These are phyloP conservation scores for Diglossa cyanea DNA, from an alignment of 2,797 vertebrate genomes.

Conservation along the genomic window DNA sequence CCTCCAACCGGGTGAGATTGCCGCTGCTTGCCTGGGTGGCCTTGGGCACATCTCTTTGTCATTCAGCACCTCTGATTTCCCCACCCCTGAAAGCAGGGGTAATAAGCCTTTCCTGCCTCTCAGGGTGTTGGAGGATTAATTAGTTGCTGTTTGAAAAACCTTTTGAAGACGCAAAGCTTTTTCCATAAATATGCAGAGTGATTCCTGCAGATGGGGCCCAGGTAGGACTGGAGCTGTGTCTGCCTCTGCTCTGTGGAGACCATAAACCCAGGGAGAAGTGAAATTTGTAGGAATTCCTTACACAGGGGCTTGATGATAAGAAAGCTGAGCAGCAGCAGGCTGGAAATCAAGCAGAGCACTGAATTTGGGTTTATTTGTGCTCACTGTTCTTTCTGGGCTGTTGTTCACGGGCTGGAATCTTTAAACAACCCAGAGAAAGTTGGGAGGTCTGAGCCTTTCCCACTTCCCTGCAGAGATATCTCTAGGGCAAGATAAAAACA, in stretches of 20 bases:
- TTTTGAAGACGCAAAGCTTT: slow-evolving; percentile 44
- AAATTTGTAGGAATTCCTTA: background rate
- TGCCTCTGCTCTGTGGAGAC: background rate
- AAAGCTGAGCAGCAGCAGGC: background rate
- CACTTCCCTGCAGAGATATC: background rate
- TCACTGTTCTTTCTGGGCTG: background rate
- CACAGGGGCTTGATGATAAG: background rate
- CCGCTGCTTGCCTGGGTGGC: slow-evolving; percentile 3
- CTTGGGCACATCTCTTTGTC: slow-evolving; percentile 53
- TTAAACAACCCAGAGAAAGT: background rate
- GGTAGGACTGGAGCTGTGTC: background rate
- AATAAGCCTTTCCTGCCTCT: slow-evolving; percentile 9
- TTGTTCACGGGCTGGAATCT: background rate
- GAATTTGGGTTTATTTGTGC: background rate
- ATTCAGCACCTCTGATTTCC: slow-evolving; percentile 44
- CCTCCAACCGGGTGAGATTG: background rate
- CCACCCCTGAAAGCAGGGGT: slow-evolving; percentile 7
- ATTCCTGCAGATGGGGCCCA: background rate
- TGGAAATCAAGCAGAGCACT: background rate
- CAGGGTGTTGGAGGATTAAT: slow-evolving; percentile 19
- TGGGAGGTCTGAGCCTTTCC: background rate
- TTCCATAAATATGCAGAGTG: background rate
- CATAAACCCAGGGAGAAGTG: background rate
- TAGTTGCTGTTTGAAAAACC: slow-evolving; percentile 27
- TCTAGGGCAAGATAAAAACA: background rate